Conservation (phyloP, 2,113 vertebrate genomes). For the Redunca redunca region DNA sequence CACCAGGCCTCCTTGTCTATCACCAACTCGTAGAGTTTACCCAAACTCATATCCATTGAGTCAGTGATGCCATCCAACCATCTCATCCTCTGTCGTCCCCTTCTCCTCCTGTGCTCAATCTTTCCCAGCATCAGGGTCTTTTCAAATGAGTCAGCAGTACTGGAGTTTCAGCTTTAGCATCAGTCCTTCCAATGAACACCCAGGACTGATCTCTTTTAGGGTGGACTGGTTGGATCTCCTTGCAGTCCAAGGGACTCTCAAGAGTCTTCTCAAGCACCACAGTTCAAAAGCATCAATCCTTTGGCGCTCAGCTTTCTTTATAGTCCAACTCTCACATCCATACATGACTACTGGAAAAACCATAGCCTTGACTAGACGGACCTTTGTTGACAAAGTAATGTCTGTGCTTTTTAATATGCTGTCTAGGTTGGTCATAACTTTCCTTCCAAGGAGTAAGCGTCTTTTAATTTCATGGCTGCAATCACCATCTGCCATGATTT, state of each 20-base stretch:
- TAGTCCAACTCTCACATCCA: background rate
- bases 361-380: background rate
- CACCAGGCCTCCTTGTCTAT: background rate
- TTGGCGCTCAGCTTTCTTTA: fast-evolving
- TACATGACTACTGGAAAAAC: background rate
- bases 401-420: background rate
- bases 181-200: background rate
- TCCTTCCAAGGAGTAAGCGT: background rate
- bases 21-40: background rate
- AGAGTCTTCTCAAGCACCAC: background rate
- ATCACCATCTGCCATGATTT: no score
- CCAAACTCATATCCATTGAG: background rate
- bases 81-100: background rate
- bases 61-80: fast-evolving
- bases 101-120: background rate
- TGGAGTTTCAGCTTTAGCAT: background rate
- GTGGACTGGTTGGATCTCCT: background rate
- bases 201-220: background rate
- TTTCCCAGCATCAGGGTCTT: background rate
- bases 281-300: background rate
- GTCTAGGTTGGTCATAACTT: background rate
- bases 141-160: background rate
- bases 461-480: background rate
- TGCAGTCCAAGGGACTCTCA: background rate
- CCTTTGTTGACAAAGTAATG: background rate